Conservation (phyloP, 2,113 vertebrate genomes). For the Sebastes schlegelii region DNA sequence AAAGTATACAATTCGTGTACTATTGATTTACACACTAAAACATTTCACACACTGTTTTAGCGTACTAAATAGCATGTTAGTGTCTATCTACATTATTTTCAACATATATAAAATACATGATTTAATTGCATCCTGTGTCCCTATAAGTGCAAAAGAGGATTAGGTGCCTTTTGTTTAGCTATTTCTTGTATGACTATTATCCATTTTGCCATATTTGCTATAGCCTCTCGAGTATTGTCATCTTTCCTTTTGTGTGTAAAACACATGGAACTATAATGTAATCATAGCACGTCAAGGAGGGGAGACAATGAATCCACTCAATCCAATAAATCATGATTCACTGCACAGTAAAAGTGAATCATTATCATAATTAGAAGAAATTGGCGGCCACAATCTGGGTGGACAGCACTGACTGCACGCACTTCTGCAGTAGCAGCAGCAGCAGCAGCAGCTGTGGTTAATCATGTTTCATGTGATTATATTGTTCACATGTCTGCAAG, state of each 20-base stretch:
- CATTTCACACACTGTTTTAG: no score
- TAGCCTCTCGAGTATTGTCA: background rate
- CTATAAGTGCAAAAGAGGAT: background rate
- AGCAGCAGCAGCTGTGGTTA: constrained; percentile 49
- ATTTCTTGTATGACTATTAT: background rate
- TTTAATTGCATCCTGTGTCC: background rate
- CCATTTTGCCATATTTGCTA: background rate
- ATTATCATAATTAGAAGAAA: constrained; percentile 24
- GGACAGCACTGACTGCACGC: constrained; percentile 31
- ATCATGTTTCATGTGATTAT: constrained; percentile 51
- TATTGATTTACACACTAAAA: no score
- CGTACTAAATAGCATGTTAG: no score
- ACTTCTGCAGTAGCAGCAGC: constrained; percentile 53
- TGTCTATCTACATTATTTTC: background rate
- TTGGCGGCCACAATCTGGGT: constrained; percentile 21
- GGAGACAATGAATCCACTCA: background rate
- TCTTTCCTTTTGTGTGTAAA: background rate
- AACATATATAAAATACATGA: background rate
- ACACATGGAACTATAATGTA: constrained; percentile 15
- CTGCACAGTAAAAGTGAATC: constrained; percentile 9
- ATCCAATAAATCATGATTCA: constrained; percentile 22
- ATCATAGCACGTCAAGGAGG: background rate
- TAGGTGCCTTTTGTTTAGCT: background rate
- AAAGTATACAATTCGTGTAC: no score
- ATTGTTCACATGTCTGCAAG: constrained; percentile 33